Evolutionary conservation across 2,113 vertebrate species (phyloP).

Genomic region (Aviceda subcristata): DNA sequence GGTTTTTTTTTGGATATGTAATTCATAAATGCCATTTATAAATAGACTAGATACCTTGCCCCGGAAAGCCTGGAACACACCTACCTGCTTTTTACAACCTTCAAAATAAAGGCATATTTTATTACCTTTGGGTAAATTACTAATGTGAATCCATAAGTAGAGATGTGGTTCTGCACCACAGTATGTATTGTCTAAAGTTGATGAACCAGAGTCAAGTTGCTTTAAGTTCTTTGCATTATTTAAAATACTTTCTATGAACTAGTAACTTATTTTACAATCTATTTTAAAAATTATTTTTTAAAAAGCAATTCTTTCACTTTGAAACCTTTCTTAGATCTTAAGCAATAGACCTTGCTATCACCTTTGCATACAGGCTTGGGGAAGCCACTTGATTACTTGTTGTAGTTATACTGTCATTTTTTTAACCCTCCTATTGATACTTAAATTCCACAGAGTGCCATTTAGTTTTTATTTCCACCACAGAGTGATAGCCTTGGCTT

Average conservation of each 20-base stretch:
- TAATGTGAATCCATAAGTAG: not conserved
- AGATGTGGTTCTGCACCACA: not conserved
- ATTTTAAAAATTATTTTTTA: not conserved
- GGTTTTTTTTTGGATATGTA: not conserved
- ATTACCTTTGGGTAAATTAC: not conserved
- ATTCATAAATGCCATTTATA: not conserved
- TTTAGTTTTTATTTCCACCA: not conserved
- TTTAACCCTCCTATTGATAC: not conserved
- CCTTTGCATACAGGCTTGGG: not conserved
- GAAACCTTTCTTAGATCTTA: not conserved
- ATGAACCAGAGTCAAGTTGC: not conserved
- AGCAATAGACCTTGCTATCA: not conserved
- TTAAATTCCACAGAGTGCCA: not conserved
- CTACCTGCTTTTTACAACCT: not conserved
- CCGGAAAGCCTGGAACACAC: not conserved
- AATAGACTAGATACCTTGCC: not conserved
- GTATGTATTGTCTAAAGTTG: not conserved
- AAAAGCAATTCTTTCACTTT: not conserved
- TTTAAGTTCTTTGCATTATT: not conserved
- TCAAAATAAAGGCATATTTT: not conserved
- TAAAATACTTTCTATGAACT: not conserved
- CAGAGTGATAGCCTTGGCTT: not conserved
- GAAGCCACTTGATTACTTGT: not conserved
- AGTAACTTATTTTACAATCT: not conserved
- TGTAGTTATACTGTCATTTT: not conserved